phyloP scores from a whole-genome alignment of 2,888 invertebrate genomes.

The Melanostoma mellinum region DNA sequence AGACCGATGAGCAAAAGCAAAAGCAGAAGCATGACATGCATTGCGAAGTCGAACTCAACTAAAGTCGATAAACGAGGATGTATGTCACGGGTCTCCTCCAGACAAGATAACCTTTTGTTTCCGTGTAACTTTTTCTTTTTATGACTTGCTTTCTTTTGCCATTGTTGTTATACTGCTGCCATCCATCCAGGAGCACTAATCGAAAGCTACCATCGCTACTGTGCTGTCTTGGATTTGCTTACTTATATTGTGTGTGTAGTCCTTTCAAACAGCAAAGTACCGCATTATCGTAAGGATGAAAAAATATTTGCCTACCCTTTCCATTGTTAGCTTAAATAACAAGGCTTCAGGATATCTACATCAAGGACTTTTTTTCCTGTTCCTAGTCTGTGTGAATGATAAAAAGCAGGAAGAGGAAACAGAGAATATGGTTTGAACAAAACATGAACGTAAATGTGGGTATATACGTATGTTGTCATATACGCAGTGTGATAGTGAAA shows the following conservation, averaged over 20 bases:
- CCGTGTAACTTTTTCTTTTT: background rate
- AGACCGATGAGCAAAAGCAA: conserved; percentile 28
- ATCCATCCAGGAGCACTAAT: conserved; percentile 41
- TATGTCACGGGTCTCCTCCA: conserved; percentile 11
- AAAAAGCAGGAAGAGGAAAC: background rate
- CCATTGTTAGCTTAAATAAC: conserved; percentile 6
- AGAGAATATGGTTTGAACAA: no score
- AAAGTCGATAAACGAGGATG: conserved; percentile 34
- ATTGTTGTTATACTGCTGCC: background rate
- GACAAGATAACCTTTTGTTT: conserved; percentile 1
- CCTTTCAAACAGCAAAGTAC: conserved; percentile 19
- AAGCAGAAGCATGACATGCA: conserved; percentile 28
- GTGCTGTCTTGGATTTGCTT: conserved; percentile 33
- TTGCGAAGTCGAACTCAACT: conserved; percentile 23
- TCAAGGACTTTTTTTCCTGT: conserved; percentile 18
- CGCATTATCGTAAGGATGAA: conserved; percentile 16
- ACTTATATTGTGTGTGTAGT: conserved; percentile 30
- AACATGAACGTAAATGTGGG: no score
- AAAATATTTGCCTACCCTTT: conserved; percentile 6
- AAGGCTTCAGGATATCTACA: conserved; percentile 14
- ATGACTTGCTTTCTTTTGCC: conserved; percentile 8
- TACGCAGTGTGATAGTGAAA: no score
- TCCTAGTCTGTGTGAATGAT: background rate
- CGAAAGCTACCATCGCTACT: conserved; percentile 36
- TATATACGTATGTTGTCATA: no score